Conservation (phyloP, 2,888 invertebrate species). For the Ctena decussata region DNA sequence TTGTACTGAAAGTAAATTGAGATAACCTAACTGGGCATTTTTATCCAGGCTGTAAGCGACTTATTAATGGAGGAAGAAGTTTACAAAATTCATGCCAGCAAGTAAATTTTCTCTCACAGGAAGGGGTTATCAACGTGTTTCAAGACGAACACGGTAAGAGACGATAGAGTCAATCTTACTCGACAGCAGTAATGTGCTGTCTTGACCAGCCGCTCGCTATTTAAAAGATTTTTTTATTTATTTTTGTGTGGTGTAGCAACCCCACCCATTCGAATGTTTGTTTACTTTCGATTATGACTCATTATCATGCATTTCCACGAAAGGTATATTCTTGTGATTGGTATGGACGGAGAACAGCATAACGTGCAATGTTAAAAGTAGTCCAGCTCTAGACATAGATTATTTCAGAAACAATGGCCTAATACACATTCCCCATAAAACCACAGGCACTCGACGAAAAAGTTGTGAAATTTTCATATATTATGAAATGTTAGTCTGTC, state of each 20-base stretch:
- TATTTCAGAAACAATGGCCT: too few species aligned
- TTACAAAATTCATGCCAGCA: constrained; percentile 56
- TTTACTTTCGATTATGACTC: not conserved
- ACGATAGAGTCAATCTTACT: not conserved
- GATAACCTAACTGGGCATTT: too few species aligned
- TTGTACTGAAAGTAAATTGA: too few species aligned
- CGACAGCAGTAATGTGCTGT: not conserved
- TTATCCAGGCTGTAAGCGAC: constrained; percentile 38
- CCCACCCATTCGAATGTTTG: not conserved
- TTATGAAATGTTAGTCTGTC: too few species aligned
- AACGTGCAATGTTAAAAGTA: too few species aligned
- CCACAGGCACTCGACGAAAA: too few species aligned
- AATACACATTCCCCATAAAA: too few species aligned
- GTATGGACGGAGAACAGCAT: too few species aligned
- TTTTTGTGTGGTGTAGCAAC: not conserved
- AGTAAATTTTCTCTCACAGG: constrained; percentile 56
- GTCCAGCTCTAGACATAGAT: too few species aligned
- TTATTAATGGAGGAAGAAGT: constrained; percentile 58
- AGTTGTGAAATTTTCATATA: too few species aligned
- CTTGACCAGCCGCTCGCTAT: too few species aligned
- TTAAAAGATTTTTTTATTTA: not conserved
- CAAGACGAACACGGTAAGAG: constrained; percentile 48
- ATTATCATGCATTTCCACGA: not conserved
- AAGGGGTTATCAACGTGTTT: constrained; percentile 60
- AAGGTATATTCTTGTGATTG: too few species aligned